Base-by-base conservation (phyloP, 2,113 vertebrate genomes). In the Plestiodon gilberti region DNA sequence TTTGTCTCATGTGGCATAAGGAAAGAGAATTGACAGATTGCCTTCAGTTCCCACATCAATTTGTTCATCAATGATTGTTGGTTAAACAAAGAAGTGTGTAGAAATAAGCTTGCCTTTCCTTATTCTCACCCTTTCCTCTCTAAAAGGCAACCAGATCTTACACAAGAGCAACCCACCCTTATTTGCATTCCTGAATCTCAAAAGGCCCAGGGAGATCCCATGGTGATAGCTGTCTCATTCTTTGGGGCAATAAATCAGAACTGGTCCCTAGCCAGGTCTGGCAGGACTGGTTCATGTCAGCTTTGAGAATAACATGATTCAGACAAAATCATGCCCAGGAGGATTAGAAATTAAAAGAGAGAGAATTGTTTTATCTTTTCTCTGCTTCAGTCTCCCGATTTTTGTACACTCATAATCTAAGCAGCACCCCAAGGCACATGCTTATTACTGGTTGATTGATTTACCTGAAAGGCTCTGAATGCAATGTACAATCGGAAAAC, bases 21-120 rank as follows among this genome's bases (percentile, higher is more conserved):
- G 65, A 17, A 4, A 0, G 0, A 38, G n/a, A 22, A 91, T 20
- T 84, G 70, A 77, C 48, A 81, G 73, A 62, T 57, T 90, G 92
- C 38, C 52, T 87, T 80, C 76, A 69, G 33, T 57, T 87, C 52
- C 35, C 9, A 2, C 83, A 90, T 83, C 84, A 67, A 0, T 76
- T 92, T 84, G 52, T 88, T 25, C 57, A 57, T 43, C 1, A 9
- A 40, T 0, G 9, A 84, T 86, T 33, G 69, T 92, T 89, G 90
- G 87, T 87, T 64, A 30, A 92, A 35, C 78, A 82, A 82, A 82
- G 59, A 40, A 55, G 90, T 89, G 62, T 83, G 55, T 25, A 89
- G 35, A 76, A 81, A 69, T 85, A 43, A 75, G 61, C 23, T 75
- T 65, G 85, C n/a, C 70, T 75, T 87, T 64, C 83, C 48, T 78